Evolutionary conservation across 2,888 invertebrate genomes (phyloP).

Genomic region (Plagodis dolabraria): DNA sequence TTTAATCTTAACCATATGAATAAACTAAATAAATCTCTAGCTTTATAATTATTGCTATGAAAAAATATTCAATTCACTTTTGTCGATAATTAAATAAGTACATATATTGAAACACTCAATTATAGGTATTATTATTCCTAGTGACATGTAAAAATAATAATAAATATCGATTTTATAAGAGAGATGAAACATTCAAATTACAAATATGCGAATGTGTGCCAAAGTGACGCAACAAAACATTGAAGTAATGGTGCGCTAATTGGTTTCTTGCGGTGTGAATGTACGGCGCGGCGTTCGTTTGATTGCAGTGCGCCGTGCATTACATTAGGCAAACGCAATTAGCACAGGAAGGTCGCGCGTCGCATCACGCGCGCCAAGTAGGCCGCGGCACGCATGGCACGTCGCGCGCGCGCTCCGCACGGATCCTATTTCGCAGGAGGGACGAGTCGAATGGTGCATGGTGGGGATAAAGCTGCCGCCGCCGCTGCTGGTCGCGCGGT

Average conservation of each 20-base stretch:
- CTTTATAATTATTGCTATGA: background rate
- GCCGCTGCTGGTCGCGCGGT: conserved; percentile 28
- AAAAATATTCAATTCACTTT: conserved; percentile 12
- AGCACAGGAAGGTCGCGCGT: conserved; percentile 71
- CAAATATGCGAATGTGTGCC: conserved; percentile 10
- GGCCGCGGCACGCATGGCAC: conserved; percentile 43
- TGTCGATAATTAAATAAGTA: background rate
- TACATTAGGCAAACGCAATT: conserved; percentile 67
- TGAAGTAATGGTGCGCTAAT: conserved; percentile 36
- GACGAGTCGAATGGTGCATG: conserved; percentile 32
- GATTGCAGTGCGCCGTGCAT: conserved; percentile 33
- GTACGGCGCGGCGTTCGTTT: conserved; percentile 28
- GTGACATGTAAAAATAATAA: no score
- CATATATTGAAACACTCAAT: no score
- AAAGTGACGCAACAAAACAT: conserved; percentile 32
- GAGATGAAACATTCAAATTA: background rate
- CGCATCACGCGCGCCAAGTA: conserved; percentile 60
- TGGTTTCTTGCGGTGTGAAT: conserved; percentile 39
- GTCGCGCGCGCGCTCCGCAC: conserved; percentile 49
- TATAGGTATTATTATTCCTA: no score
- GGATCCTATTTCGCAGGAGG: conserved; percentile 72
- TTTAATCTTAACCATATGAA: background rate
- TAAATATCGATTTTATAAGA: no score
- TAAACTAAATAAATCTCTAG: background rate
- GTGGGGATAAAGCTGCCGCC: conserved; percentile 25